Base-by-base conservation (phyloP, 2,113 vertebrate genomes). In the Anolis carolinensis region DNA sequence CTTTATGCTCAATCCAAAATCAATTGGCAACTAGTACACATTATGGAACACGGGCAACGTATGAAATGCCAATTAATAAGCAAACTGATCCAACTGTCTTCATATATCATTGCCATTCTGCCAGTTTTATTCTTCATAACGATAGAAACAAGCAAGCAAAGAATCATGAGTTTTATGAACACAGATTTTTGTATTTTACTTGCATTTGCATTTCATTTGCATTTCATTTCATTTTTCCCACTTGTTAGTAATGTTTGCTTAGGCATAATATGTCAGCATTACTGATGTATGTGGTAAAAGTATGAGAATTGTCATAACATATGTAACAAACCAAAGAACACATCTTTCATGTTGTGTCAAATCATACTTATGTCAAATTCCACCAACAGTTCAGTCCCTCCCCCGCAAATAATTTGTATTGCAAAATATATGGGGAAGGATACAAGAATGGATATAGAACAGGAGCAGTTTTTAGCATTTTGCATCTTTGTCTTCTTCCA, bases 1-100 rank as follows among this genome's bases (percentile, higher is more conserved):
- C 36, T 86, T 68, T 36, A 75, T 55, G 62, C 62, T 82, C 32
- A 68, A 3, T 76, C 79, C 74, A 78, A 55, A 55, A 36, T 82
- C 32, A 76, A 25, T 23, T 82, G 79, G 62, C 62, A 87, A 36
- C 79, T 39, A 81, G 21, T 52, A 21, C 14, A 65, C 2, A 21
- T 5, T 62, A 74, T 52, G 55, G 70, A 71, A 39, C 63, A 74
- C 55, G 70, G 50, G 23, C 76, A 84, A 85, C 68, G 59, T 62
- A 62, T 72, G 27, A 79, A 72, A 68, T 36, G 72, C 25, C 71
- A 86, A 71, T 68, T 81, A 81, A 81, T 86, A 86, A 63, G 21
- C 59, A 86, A 52, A 50, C 13, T 48, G 65, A 18, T 63, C 50
- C 65, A 86, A 59, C 68, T 34, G 50, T 23, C 27, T 65, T 82